A percentile compares a stretch with the other conserved stretches of the same genome.
These are phyloP conservation scores for Apeltes quadracus DNA, from an alignment of 2,113 vertebrate species.

Conservation along the genomic window DNA sequence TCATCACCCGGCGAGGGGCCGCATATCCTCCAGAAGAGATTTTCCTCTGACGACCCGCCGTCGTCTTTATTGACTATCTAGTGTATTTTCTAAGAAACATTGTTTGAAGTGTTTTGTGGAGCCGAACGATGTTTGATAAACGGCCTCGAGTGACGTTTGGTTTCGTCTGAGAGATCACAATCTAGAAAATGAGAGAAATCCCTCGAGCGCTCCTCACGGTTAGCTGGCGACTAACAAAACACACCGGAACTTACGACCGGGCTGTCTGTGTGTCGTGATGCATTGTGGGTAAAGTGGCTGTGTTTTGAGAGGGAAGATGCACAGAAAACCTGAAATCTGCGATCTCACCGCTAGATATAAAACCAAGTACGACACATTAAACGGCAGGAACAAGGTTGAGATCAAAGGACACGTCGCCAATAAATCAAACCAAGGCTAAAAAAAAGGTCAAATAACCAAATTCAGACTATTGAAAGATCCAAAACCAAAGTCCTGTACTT, in stretches of 20 bases:
- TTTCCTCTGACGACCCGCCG: too few species aligned
- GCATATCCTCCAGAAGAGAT: not conserved
- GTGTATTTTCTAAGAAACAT: too few species aligned
- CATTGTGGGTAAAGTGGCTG: not conserved
- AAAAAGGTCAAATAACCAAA: constrained; percentile 1
- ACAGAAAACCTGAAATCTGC: too few species aligned
- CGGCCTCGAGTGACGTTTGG: not conserved
- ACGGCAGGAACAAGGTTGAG: not conserved
- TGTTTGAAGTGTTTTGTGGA: not conserved
- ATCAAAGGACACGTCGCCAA: not conserved
- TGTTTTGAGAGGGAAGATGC: not conserved
- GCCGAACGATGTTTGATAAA: too few species aligned
- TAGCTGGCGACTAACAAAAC: not conserved
- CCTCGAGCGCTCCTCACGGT: not conserved
- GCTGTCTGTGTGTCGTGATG: not conserved
- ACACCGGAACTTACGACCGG: not conserved
- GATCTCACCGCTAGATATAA: not conserved
- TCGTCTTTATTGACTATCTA: too few species aligned
- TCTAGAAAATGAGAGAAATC: not conserved
- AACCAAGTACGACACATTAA: not conserved
- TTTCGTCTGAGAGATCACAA: not conserved
- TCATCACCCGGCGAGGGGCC: not conserved
- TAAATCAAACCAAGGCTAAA: not conserved
- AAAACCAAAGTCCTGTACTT: not conserved
- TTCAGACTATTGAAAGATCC: not conserved